Evolutionary conservation across 2,113 vertebrate species (phyloP).

Genomic region (Oxyura jamaicensis): DNA sequence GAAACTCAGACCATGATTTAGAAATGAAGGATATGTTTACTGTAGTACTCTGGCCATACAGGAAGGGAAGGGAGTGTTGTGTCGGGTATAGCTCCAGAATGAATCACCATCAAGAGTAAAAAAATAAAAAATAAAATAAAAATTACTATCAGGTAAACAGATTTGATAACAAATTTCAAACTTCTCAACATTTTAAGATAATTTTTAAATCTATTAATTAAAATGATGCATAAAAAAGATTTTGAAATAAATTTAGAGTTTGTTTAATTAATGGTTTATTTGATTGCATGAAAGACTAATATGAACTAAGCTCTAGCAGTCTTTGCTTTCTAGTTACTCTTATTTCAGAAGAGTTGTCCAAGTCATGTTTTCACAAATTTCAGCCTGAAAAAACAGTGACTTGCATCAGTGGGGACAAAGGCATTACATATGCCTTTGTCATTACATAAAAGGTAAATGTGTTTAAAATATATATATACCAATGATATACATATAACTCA

Average conservation of each 20-base stretch:
- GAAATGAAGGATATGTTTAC: background rate
- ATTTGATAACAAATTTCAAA: background rate
- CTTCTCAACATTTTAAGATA: background rate
- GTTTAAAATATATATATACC: background rate
- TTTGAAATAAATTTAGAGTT: background rate
- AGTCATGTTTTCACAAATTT: background rate
- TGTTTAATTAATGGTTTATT: background rate
- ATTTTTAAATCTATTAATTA: background rate
- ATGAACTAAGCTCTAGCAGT: background rate
- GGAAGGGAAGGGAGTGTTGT: background rate
- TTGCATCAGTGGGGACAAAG: background rate
- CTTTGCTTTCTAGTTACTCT: background rate
- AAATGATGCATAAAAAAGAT: background rate
- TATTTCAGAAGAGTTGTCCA: background rate
- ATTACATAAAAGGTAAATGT: background rate
- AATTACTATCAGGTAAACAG: background rate
- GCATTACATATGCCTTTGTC: background rate
- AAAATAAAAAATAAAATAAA: background rate
- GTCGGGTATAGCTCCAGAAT: background rate
- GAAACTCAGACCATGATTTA: background rate
- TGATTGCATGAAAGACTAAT: background rate
- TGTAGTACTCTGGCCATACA: background rate
- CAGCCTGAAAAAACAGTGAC: background rate
- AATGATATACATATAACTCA: background rate
- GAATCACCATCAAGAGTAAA: background rate